Base-by-base conservation (phyloP, 2,888 invertebrate genomes). In the Lepidochrysops patricia region DNA sequence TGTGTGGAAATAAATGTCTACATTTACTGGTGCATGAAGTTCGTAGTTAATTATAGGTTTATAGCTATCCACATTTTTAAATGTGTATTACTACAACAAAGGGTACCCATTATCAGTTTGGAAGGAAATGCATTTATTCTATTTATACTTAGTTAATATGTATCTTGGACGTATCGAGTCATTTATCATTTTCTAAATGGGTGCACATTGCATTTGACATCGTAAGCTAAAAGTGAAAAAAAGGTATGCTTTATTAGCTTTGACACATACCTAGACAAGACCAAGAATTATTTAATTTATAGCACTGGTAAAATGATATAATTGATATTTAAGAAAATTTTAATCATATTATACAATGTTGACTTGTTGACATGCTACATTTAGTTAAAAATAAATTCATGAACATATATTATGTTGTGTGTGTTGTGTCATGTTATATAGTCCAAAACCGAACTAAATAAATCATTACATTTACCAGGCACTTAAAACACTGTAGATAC, bases 21-120 rank as follows among this genome's bases (percentile, higher is more conserved):
- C 84, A 89, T 89, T 89, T 86, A 89, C 88, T 88, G 86, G 88
- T 87, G 89, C 89, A 89, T 89, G 89, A 89, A 89, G 88, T 82
- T 83, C 73, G 82, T 83, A 82, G 81, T 88, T 89, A 89, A 89
- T 88, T 88, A 84, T 85, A 86, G 82, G 84, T 83, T 83, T 84
- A 84, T 84, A 82, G 82, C 77, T 84, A 82, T 84, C 79, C 83
- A 78, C 78, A 81, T 86, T 84, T 85, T 83, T 77, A 74, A 84
- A 82, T 77, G 76, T 74, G 73, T 80, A 84, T 84, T 80, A 84
- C 77, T 79, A 84, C 77, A 76, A 86, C 82, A 85, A 87, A 84
- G 82, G 79, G 73, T 80, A 79, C 77, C 82, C 84, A 82, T 87
- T 88, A 87, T 86, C 85, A 75, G 80, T 79, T 76, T 71, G 72